Conservation (phyloP, 2,113 vertebrate genomes). For the Raja brachyura region DNA sequence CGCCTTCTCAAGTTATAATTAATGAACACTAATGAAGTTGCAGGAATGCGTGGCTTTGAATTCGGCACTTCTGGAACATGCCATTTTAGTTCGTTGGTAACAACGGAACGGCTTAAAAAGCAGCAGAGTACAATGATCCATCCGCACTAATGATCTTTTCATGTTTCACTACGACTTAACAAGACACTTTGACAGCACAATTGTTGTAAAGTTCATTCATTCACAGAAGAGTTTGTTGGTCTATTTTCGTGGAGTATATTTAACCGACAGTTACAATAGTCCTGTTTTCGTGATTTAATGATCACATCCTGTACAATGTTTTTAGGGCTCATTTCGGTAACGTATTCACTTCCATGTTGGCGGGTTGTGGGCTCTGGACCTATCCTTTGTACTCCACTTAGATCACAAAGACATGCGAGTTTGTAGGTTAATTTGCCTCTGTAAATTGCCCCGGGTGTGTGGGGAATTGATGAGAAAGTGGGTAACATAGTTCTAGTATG, state of each 20-base stretch:
- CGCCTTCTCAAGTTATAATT: background rate
- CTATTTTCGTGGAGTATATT: background rate
- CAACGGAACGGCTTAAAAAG: background rate
- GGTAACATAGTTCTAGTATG: too few relatives aligned
- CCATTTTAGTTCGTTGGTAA: background rate
- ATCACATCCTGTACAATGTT: background rate
- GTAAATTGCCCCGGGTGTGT: too few relatives aligned
- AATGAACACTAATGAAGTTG: background rate
- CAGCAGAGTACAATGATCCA: background rate
- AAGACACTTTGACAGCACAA: background rate
- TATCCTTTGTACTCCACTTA: too few relatives aligned
- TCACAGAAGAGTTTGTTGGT: background rate
- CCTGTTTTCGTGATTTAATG: background rate
- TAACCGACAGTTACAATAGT: background rate
- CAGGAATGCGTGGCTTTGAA: background rate
- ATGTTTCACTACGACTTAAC: background rate
- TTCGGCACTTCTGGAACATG: background rate
- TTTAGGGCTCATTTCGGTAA: too few relatives aligned
- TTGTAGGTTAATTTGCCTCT: too few relatives aligned
- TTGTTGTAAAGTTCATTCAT: background rate
- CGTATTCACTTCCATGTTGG: too few relatives aligned
- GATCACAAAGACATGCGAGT: too few relatives aligned
- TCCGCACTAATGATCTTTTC: background rate
- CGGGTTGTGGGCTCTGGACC: too few relatives aligned
- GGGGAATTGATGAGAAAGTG: too few relatives aligned